Base-by-base conservation (phyloP, 2,888 invertebrate genomes). In the Microctonus brassicae region DNA sequence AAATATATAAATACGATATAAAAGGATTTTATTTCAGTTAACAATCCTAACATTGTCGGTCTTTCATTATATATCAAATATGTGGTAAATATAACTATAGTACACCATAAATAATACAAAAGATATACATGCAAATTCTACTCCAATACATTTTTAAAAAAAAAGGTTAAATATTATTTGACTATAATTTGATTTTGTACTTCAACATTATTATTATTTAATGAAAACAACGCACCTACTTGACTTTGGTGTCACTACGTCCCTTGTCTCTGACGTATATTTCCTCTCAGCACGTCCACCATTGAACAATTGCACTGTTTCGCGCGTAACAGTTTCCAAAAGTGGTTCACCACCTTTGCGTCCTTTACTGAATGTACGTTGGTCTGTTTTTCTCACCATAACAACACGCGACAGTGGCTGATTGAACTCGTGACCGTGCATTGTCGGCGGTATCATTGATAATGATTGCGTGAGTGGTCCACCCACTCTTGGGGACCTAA, bases 311-410 rank as follows among this genome's bases (percentile, higher is more conserved):
- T 92, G 91, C 67, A 92, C 91, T 65, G 92, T 92, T 85, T 92
- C 92, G 77, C 91, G 89, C 29, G 92, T 92, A 70, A 92, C 90
- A 66, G 92, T 91, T 84, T 92, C 91, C 75, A 91, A 88, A 82
- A 91, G 90, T 55, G 91, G 91, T 78, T 91, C 91, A 87, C 92
- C 91, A 77, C 90, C 90, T 77, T 89, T 89, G 81, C 90, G 89
- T 17, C 89, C 87, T 74, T 91, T 91, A 75, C 91, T 91, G 80
- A 91, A 92, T 5, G 91, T 91, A 81, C 92, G 88, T 83, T 92
- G 91, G 83, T 92, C 92, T 76, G 91, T 92, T 88, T 92, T 92
- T 77, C 92, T 89, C 65, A 92, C 92, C 92, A 92, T 92, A 77
- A 92, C 91, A 79, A 92, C 91, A 83, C 92, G 87, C 79, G 91